phyloP scores from a whole-genome alignment of 2,888 invertebrate genomes.

The Andrena flavipes region DNA sequence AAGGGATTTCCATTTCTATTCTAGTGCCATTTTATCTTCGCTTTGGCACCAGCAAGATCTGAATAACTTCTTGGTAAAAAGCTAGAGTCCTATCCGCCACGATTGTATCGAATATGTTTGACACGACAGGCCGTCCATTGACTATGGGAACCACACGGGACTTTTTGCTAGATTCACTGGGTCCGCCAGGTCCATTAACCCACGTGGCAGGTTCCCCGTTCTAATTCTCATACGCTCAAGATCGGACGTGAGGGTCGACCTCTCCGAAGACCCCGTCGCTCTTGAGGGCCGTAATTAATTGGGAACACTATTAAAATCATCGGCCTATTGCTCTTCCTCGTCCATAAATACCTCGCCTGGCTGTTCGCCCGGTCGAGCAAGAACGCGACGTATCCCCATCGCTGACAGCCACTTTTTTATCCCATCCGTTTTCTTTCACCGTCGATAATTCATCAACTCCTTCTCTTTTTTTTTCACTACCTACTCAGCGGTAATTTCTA shows the following conservation, averaged over 20 bases:
- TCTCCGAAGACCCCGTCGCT: slow-evolving; percentile 58
- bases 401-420: slow-evolving; percentile 48
- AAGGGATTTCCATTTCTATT: no score
- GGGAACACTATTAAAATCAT: slow-evolving; percentile 66
- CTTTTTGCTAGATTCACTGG: slow-evolving; percentile 39
- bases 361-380: slow-evolving; percentile 18
- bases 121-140: neutral
- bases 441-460: slow-evolving; percentile 54
- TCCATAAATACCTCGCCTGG: slow-evolving; percentile 37
- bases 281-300: slow-evolving; percentile 63
- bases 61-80: neutral
- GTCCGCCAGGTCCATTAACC: slow-evolving; percentile 58
- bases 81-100: neutral
- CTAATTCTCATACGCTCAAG: slow-evolving; percentile 64
- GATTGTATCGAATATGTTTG: neutral
- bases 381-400: slow-evolving; percentile 37
- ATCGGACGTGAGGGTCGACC: slow-evolving; percentile 58
- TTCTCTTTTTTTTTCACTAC: slow-evolving; percentile 27
- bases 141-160: slow-evolving; percentile 12
- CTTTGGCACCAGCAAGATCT: neutral
- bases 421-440: slow-evolving; percentile 1
- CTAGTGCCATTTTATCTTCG: no score
- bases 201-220: slow-evolving; percentile 56
- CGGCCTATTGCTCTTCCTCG: slow-evolving; percentile 59
- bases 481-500: slow-evolving; percentile 16